Evolutionary conservation across 2,113 vertebrate species (phyloP).

Genomic region (Mohoua ochrocephala): DNA sequence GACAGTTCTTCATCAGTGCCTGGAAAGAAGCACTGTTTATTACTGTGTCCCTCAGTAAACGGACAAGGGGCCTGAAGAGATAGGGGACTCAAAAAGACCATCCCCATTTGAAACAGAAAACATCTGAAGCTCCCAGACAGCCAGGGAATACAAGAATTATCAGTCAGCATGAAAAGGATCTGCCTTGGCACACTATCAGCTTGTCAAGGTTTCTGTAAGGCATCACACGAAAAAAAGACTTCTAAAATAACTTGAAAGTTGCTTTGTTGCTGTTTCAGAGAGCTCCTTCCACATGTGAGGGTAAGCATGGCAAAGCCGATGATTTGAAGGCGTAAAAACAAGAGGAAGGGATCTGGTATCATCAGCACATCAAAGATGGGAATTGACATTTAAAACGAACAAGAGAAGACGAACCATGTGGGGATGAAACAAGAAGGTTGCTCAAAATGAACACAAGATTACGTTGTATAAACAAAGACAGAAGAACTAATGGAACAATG

Average conservation of each 20-base stretch:
- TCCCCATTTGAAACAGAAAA: neutral
- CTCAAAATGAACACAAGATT: neutral
- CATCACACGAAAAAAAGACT: neutral
- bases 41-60: neutral
- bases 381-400: neutral
- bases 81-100: neutral
- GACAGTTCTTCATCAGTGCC: neutral
- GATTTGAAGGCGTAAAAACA: constrained; percentile 4
- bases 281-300: neutral
- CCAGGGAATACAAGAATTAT: constrained; percentile 7
- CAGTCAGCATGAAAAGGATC: constrained; percentile 35
- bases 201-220: constrained; percentile 32
- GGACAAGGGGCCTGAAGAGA: neutral
- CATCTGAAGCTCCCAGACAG: constrained; percentile 5
- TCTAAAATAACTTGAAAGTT: constrained; percentile 35
- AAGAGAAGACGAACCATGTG: neutral
- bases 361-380: neutral
- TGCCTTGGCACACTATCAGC: neutral
- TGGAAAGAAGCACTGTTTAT: neutral
- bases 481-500: neutral
- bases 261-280: constrained; percentile 35
- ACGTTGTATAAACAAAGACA: neutral
- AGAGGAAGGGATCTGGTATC: neutral
- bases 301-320: constrained; percentile 10
- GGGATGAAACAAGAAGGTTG: neutral